Percentiles rank a stretch among this genome's conserved stretches.
These are phyloP conservation scores for Bombus sibiricus DNA, from an alignment of 1,140 invertebrate genomes.

Conservation along the genomic window DNA sequence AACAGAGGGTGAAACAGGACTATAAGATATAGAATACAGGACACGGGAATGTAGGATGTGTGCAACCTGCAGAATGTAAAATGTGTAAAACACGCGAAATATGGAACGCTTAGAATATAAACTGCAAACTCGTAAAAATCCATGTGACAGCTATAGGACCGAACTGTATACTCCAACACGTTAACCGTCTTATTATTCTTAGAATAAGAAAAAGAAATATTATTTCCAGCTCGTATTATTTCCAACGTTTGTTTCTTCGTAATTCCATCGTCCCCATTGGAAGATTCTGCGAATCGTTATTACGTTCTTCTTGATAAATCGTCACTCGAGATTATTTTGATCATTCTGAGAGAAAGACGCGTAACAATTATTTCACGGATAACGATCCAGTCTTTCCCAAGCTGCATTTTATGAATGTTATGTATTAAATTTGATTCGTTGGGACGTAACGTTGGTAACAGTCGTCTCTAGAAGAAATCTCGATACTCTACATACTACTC, in stretches of 20 bases:
- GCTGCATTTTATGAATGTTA: constrained; percentile 14
- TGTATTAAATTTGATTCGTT: constrained; percentile 25
- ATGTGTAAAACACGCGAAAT: neutral
- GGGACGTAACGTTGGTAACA: neutral
- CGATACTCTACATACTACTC: neutral
- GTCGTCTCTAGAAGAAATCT: neutral
- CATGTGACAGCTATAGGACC: neutral
- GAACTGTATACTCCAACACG: neutral
- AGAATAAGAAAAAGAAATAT: neutral
- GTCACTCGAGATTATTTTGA: neutral
- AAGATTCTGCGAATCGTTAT: neutral
- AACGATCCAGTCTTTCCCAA: neutral
- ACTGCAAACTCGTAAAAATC: neutral
- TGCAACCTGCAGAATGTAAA: neutral
- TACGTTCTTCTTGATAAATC: neutral
- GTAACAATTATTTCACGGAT: constrained; percentile 31
- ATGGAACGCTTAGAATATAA: neutral
- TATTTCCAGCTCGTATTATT: neutral
- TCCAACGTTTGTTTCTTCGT: neutral
- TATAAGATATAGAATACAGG: too few relatives aligned
- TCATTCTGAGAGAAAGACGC: neutral
- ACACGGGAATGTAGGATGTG: too few relatives aligned
- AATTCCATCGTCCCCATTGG: neutral
- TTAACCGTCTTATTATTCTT: neutral
- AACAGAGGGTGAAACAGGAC: neutral